Conservation (phyloP, 2,113 vertebrate genomes). For the Capricornis sumatraensis region DNA sequence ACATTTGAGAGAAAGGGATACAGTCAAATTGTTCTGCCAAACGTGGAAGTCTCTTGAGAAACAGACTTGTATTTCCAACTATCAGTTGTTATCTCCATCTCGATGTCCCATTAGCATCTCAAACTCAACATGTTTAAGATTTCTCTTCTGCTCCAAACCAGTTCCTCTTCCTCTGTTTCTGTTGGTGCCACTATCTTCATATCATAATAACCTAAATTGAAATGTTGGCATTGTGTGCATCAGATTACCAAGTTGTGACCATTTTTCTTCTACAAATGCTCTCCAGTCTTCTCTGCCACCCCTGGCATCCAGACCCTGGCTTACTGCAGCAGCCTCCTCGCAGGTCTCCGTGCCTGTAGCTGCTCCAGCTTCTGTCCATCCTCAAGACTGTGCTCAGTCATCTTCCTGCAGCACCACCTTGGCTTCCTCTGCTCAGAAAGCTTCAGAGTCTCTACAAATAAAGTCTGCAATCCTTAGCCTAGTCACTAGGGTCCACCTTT, state of each 20-base stretch:
- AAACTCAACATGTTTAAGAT: neutral
- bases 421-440: neutral
- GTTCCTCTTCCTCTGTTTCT: neutral
- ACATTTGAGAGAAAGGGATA: neutral
- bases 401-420: neutral
- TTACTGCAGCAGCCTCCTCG: neutral
- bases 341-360: neutral
- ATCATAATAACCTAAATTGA: neutral
- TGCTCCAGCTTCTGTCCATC: neutral
- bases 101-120: neutral
- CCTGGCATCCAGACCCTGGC: neutral
- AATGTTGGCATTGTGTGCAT: neutral
- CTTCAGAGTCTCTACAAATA: neutral
- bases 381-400: neutral
- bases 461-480: neutral
- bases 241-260: neutral
- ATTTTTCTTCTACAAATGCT: neutral
- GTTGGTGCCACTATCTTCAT: neutral
- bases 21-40: neutral
- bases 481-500: neutral
- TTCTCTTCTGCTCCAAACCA: neutral
- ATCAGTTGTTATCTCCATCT: neutral
- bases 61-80: neutral
- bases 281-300: neutral
- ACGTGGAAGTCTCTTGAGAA: neutral